phyloP scores from a whole-genome alignment of 2,113 vertebrate genomes.

The Amia ocellicauda region DNA sequence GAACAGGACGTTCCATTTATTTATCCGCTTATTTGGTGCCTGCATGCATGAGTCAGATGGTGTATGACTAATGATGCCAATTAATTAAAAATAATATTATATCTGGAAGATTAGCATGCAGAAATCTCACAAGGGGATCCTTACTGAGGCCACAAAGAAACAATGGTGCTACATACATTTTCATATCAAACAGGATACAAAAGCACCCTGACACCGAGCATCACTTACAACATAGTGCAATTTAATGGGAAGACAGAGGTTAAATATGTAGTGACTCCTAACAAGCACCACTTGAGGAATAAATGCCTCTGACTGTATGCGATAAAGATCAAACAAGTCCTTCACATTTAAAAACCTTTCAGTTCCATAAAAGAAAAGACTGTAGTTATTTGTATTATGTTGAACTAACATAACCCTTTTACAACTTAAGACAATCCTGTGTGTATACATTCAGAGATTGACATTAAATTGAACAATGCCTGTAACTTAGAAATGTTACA shows the following conservation, averaged over 20 bases:
- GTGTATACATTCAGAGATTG: no score
- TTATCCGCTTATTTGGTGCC: constrained; percentile 50
- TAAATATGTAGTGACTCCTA: constrained; percentile 43
- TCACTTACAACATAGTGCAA: constrained; percentile 40
- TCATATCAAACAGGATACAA: constrained; percentile 50
- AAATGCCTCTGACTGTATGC: no score
- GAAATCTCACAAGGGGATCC: constrained; percentile 8
- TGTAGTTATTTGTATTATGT: no score
- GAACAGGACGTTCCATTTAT: constrained; percentile 36
- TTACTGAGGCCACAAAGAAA: constrained; percentile 4
- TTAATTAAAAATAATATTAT: constrained; percentile 62
- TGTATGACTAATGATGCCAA: constrained; percentile 63
- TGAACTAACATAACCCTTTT: no score
- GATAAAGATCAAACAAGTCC: no score
- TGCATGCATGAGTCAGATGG: constrained; percentile 41
- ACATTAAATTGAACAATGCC: no score
- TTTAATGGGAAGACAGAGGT: constrained; percentile 47
- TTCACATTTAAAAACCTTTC: no score
- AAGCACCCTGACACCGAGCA: constrained; percentile 30
- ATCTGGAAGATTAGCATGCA: constrained; percentile 58
- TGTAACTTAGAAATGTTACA: no score
- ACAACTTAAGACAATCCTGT: no score
- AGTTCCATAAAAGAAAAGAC: no score
- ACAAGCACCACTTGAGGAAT: constrained; percentile 8
- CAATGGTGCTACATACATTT: constrained; percentile 13